Percentiles rank a stretch among this genome's conserved stretches.
Conservation (phyloP, 2,888 invertebrate species). For the Amaurobius ferox region DNA sequence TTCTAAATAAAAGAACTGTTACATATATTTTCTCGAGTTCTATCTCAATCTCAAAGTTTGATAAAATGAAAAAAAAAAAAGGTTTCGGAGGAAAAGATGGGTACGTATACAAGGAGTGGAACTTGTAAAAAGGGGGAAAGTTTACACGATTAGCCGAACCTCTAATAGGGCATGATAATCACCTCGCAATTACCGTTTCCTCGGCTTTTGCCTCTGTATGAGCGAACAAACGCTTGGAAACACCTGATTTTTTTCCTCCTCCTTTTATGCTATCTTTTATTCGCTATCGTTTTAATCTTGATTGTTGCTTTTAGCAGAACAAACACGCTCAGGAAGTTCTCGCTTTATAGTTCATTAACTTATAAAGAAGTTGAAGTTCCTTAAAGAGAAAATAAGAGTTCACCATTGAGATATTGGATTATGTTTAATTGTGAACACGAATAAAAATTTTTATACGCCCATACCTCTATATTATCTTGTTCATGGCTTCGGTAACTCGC, state of each 20-base stretch:
- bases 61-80: no score
- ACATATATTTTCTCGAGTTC: background rate
- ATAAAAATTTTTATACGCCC: no score
- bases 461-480: no score
- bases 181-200: slow-evolving; percentile 44
- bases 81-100: background rate
- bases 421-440: no score
- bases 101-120: background rate
- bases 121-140: no score
- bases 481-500: no score
- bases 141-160: background rate
- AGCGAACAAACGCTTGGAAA: background rate
- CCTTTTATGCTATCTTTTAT: background rate
- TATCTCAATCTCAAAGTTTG: background rate
- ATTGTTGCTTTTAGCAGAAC: slow-evolving; percentile 23
- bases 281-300: slow-evolving; percentile 6
- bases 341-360: background rate
- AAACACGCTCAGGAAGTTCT: slow-evolving; percentile 9
- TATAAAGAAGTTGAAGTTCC: no score
- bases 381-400: no score
- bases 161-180: slow-evolving; percentile 42
- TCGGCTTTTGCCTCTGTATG: background rate
- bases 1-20: background rate
- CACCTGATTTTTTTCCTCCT: background rate
- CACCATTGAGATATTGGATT: no score